Evolutionary conservation across 2,888 invertebrate species (phyloP).

Genomic region (Drosophila cognata): DNA sequence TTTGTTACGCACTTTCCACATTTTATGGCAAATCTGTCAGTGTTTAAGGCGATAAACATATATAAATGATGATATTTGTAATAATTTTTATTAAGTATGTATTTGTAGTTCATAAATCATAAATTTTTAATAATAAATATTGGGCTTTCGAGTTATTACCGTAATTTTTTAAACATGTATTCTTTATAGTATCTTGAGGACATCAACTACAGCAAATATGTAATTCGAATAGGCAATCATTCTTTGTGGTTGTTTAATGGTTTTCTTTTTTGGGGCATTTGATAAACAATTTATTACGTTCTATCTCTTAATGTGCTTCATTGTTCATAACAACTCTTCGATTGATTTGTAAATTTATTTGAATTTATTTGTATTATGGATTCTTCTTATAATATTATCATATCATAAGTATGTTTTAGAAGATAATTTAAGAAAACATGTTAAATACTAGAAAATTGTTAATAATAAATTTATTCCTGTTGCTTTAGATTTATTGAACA

Average conservation of each 20-base stretch:
- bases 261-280: constrained; percentile 20
- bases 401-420: constrained; percentile 35
- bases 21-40: neutral
- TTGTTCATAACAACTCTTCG: constrained; percentile 39
- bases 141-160: constrained; percentile 54
- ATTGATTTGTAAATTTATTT: constrained; percentile 33
- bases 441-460: constrained; percentile 44
- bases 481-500: constrained; percentile 41
- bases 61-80: constrained; percentile 36
- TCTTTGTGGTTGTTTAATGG: constrained; percentile 14
- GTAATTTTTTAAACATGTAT: constrained; percentile 48
- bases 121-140: constrained; percentile 62
- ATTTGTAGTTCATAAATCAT: constrained; percentile 63
- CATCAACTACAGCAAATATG: constrained; percentile 59
- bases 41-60: neutral
- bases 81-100: constrained; percentile 65
- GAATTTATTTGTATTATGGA: constrained; percentile 25
- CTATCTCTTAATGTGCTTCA: constrained; percentile 17
- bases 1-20: neutral
- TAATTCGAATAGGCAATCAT: constrained; percentile 48
- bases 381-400: constrained; percentile 32
- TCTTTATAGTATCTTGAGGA: constrained; percentile 46
- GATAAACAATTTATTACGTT: constrained; percentile 38
- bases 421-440: constrained; percentile 55
- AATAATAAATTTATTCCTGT: constrained; percentile 20